Percentiles rank a stretch among this genome's conserved stretches.
Evolutionary conservation across 2,888 invertebrate genomes (phyloP).

Genomic region (Bhutanitis thaidina): DNA sequence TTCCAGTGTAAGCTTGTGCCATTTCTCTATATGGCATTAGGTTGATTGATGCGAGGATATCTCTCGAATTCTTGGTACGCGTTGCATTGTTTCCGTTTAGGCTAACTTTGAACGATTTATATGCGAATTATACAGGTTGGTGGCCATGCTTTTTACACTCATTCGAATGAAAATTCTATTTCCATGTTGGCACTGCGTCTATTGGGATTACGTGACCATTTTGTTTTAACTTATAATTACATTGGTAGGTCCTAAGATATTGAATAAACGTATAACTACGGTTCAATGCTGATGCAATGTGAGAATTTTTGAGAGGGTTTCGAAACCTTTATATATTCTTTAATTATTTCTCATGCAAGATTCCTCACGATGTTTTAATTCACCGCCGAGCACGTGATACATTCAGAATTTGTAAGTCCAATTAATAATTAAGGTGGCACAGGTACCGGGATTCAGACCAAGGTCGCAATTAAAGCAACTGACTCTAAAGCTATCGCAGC

Average conservation of each 20-base stretch:
- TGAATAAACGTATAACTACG: too few species aligned
- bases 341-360: too few species aligned
- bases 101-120: constrained; percentile 21
- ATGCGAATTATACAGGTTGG: constrained; percentile 16
- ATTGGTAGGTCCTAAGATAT: neutral
- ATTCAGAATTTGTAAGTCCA: too few species aligned
- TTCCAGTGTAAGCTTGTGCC: constrained; percentile 13
- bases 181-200: constrained; percentile 16
- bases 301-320: too few species aligned
- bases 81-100: constrained; percentile 36
- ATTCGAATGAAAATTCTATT: constrained; percentile 14
- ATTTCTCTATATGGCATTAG: constrained; percentile 45
- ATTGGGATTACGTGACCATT: constrained; percentile 6
- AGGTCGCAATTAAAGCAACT: too few species aligned
- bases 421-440: too few species aligned
- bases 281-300: too few species aligned
- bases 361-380: too few species aligned
- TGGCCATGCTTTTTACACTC: constrained; percentile 7
- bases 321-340: too few species aligned
- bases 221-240: neutral
- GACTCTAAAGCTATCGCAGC: too few species aligned
- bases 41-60: constrained; percentile 48
- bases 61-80: constrained; percentile 30
- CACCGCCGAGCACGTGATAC: too few species aligned
- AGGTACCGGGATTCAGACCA: too few species aligned